Evolutionary conservation across 1,140 invertebrate species (phyloP), one percentile per base, ranked within the genome.

Genomic region (Caenorhabditis tropicalis): DNA sequence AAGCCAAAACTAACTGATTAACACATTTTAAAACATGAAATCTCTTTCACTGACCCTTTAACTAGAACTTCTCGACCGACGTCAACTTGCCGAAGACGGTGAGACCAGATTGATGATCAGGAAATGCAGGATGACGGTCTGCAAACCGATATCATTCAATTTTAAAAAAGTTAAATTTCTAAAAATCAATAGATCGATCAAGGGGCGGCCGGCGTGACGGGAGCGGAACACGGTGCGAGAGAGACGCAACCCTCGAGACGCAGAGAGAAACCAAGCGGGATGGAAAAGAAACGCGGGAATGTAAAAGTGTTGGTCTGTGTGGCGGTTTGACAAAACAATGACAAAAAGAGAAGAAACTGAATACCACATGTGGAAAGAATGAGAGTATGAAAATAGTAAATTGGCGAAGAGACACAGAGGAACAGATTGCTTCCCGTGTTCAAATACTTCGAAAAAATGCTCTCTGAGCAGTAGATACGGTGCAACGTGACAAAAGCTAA

Each of bases 261-360:
- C 65, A 74, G 65, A 46, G 21, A 19, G 5, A 36, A 58, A 83
- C 82, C 60, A 83, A 74, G 60, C 60, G 60, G 43, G 46, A 83
- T 79, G 39, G 49, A 83, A 79, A 53, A 58, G 19, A 29, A 56
- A 74, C 6, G 36, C 65, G 65, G 65, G 65, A 65, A 83, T 49
- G 82, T 74, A 83, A 83, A 74, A 83, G 60, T 65, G 60, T 74
- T 79, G 82, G 46, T 82, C 43, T 65, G 60, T 51, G 65, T 24
- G 27, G 65, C 33, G 33, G 81, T 27, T 49, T 58, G 60, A 36
- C 82, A 65, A 83, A 74, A 48, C 60, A 79, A 51, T 74, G 39
- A 74, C 56, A 82, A 83, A 74, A 83, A 79, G 82, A 74, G 51
- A 83, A 74, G 56, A 70, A 56, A 83, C 60, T 49, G 82, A 83